Evolutionary conservation across 2,113 vertebrate genomes (phyloP).

Genomic region (Pteronura brasiliensis): DNA sequence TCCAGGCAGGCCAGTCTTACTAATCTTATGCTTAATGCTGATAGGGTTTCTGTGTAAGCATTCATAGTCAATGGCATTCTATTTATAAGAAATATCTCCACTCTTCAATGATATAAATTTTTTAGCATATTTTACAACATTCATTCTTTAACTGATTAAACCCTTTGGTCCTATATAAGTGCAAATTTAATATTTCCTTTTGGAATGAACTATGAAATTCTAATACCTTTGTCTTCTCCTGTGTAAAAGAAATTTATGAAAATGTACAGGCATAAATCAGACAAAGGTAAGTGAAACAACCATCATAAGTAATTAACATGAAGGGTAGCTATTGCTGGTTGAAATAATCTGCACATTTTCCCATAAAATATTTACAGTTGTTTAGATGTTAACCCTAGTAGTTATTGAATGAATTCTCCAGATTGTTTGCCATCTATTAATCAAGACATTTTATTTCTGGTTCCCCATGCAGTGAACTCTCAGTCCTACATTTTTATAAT

Average conservation of each 20-base stretch:
- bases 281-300: not conserved
- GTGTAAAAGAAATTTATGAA: not conserved
- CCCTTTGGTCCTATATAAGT: not conserved
- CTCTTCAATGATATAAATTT: not conserved
- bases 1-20: not conserved
- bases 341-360: not conserved
- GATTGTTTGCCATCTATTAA: not conserved
- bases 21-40: not conserved
- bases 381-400: not conserved
- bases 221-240: not conserved
- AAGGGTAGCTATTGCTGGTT: not conserved
- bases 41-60: not conserved
- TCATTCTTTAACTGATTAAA: not conserved
- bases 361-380: not conserved
- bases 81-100: not conserved
- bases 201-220: not conserved
- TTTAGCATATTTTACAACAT: not conserved
- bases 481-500: not conserved
- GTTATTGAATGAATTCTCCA: not conserved
- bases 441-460: not conserved
- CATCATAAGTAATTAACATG: not conserved
- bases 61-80: not conserved
- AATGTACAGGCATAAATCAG: not conserved
- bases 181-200: conserved; percentile 2
- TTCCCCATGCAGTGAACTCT: not conserved